Evolutionary conservation across 2,797 vertebrate species (phyloP), one percentile per base, ranked within the genome.

Genomic region (Danio aesculapii): DNA sequence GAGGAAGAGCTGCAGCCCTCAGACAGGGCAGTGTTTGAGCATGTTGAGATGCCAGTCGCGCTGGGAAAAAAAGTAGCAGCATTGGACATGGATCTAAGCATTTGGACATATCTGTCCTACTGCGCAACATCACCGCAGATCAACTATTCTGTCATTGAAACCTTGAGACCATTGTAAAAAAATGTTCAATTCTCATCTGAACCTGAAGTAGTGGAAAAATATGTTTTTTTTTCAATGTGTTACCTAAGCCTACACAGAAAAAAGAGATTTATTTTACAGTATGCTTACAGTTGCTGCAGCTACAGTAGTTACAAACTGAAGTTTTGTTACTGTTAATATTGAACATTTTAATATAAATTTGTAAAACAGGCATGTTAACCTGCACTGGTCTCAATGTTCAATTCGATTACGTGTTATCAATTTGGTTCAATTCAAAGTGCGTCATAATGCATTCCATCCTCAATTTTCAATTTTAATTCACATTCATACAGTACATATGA

Each of bases 51-150:
- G 57, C 75, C 74, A 75, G 49, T 59, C 39, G 55, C n/a, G 30
- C 41, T 50, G 21, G 67, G 64, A 81, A 68, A 81, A n/a, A 55
- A 78, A 72, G 69, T 75, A 66, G n/a, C 72, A 73, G 78, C n/a
- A 61, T 80, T 62, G 46, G 58, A 67, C 62, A 59, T 72, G 21
- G n/a, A 57, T 76, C 52, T 39, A 69, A 83, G 69, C 21, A 47
- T 58, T 46, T 52, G 74, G 62, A n/a, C 64, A 75, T 57, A 14
- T 70, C 14, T 66, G 67, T 41, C 10, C 41, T 64, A 50, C 47
- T 61, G 16, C 47, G 21, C 71, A 53, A 39, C 14, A 41, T 64
- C 41, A 14, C 43, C 52, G 2, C 50, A 39, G 2, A n/a, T 67
- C 1, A 57, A 47, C 43, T 12, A 58, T 71, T 76, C 4, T 58